Evolutionary conservation across 2,888 invertebrate species (phyloP).

Genomic region (Xanthorhoe spadicearia): DNA sequence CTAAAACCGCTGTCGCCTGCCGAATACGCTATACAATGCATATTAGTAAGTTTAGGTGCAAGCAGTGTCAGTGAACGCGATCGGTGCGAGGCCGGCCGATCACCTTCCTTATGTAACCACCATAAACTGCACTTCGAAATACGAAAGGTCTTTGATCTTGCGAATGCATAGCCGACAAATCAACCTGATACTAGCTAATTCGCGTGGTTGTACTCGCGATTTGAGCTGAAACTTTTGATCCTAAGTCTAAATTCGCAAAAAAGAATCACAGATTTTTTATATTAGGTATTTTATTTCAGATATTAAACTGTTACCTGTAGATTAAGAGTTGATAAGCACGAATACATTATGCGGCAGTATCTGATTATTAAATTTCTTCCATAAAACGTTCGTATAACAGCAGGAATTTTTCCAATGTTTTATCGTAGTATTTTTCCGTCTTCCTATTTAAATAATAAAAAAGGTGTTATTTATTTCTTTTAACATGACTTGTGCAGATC

Average conservation of each 20-base stretch:
- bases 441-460: too few relatives aligned
- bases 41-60: slow-evolving; percentile 64
- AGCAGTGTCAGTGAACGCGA: slow-evolving; percentile 67
- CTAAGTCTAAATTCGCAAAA: too few relatives aligned
- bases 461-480: too few relatives aligned
- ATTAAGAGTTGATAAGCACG: too few relatives aligned
- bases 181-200: slow-evolving; percentile 39
- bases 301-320: too few relatives aligned
- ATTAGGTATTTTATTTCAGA: too few relatives aligned
- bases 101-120: slow-evolving; percentile 75
- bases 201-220: slow-evolving; percentile 4
- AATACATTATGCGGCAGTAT: too few relatives aligned
- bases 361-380: too few relatives aligned
- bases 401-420: too few relatives aligned
- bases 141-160: slow-evolving; percentile 64
- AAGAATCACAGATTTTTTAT: too few relatives aligned
- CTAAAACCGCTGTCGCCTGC: slow-evolving; percentile 26
- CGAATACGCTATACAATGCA: slow-evolving; percentile 36
- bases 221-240: neutral
- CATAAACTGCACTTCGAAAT: slow-evolving; percentile 60
- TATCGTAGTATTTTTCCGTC: too few relatives aligned
- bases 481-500: neutral
- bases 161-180: slow-evolving; percentile 52
- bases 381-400: too few relatives aligned
- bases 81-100: slow-evolving; percentile 76